These are phyloP conservation scores for Crocuta crocuta DNA, from an alignment of 2,113 vertebrate genomes.

Conservation along the genomic window DNA sequence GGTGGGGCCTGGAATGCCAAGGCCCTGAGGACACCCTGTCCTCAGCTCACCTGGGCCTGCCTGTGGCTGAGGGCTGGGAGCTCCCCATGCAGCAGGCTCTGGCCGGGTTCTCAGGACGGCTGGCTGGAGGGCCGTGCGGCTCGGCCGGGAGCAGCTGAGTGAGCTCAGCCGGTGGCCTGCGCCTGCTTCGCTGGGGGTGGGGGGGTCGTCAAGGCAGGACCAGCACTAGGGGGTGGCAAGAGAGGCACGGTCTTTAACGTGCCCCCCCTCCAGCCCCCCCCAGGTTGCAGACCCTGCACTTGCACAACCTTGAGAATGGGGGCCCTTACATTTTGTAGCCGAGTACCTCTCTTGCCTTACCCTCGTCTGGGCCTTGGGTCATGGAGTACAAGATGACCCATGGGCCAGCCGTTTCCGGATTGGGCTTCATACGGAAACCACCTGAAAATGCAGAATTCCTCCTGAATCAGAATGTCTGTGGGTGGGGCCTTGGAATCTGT, in stretches of 20 bases:
- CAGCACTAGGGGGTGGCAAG: background rate
- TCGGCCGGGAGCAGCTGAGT: background rate
- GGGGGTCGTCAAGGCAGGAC: background rate
- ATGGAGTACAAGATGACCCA: background rate
- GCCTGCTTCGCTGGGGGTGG: background rate
- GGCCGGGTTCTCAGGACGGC: background rate
- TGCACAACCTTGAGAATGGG: background rate
- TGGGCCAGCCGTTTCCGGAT: background rate
- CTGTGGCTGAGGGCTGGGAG: background rate
- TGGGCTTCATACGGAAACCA: background rate
- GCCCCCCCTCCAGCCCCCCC: background rate
- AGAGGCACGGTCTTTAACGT: background rate
- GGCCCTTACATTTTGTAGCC: background rate
- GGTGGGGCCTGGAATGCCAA: slow-evolving; percentile 67
- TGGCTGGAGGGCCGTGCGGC: background rate
- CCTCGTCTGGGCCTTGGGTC: background rate
- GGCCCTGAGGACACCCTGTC: slow-evolving; percentile 68
- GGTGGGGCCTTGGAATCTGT: background rate
- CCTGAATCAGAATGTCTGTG: background rate
- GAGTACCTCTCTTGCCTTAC: background rate
- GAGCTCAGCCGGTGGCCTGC: fast-evolving
- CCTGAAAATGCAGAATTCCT: background rate
- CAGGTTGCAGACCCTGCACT: background rate
- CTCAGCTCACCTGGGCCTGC: slow-evolving; percentile 70
- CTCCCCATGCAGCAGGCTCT: fast-evolving